phyloP scores from a whole-genome alignment of 2,888 invertebrate species.

The Macrostomum cliftonense region DNA sequence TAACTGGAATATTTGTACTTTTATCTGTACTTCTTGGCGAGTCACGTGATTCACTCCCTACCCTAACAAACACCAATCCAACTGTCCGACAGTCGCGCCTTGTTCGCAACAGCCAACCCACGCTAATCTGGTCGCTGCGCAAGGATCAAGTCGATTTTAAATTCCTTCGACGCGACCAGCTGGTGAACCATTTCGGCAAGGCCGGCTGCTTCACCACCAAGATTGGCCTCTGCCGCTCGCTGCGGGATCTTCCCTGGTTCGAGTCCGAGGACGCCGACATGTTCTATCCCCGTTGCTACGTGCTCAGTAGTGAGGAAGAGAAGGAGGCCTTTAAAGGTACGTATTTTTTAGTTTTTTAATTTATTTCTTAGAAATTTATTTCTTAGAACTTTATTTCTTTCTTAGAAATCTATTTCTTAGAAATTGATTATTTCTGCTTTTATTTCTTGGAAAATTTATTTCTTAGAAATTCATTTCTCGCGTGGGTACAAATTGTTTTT shows the following conservation, averaged over 20 bases:
- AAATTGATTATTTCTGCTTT: not conserved
- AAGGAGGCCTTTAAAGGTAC: conserved; percentile 19
- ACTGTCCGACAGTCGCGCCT: conserved; percentile 27
- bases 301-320: conserved; percentile 40
- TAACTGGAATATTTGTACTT: too few relatives aligned
- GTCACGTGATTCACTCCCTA: too few relatives aligned
- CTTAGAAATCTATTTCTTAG: not conserved
- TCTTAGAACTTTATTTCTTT: not conserved
- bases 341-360: not conserved
- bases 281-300: conserved; percentile 66
- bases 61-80: too few relatives aligned
- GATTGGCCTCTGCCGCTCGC: conserved; percentile 22
- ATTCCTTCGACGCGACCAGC: conserved; percentile 47
- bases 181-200: conserved; percentile 60
- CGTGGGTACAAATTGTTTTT: too few relatives aligned
- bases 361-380: not conserved
- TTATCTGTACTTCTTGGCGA: too few relatives aligned
- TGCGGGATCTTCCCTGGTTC: conserved; percentile 19
- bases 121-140: conserved; percentile 73
- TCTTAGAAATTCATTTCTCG: too few relatives aligned
- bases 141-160: conserved; percentile 61
- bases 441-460: not conserved
- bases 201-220: conserved; percentile 63
- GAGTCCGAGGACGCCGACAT: conserved; percentile 46
- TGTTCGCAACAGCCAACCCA: conserved; percentile 36